phyloP scores from a whole-genome alignment of 2,797 vertebrate species.

The Tragopan temminckii region DNA sequence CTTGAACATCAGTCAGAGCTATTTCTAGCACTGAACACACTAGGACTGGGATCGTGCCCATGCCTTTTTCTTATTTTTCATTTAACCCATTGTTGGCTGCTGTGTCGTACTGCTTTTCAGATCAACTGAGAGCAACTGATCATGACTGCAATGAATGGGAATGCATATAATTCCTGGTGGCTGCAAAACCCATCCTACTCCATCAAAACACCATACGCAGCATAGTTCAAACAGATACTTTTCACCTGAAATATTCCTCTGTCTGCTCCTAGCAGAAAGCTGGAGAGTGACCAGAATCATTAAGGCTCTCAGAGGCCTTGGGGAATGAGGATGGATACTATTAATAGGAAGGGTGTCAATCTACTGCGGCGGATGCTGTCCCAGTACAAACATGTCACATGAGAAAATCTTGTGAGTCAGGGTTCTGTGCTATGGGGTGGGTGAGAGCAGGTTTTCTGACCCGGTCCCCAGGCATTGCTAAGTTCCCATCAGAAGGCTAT shows the following conservation, averaged over 20 bases:
- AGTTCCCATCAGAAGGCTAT: background rate
- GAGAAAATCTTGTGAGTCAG: accelerated
- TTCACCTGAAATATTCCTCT: background rate
- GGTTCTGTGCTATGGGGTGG: background rate
- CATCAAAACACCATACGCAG: background rate
- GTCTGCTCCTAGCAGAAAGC: background rate
- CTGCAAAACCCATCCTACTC: background rate
- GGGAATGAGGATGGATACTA: background rate
- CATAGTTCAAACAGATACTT: background rate
- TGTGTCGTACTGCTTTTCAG: slow-evolving; percentile 12
- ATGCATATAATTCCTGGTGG: slow-evolving; percentile 11
- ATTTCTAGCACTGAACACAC: background rate
- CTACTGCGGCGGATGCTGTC: background rate
- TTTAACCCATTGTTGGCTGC: slow-evolving; percentile 34
- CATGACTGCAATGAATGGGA: background rate
- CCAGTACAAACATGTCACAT: accelerated
- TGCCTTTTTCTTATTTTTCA: slow-evolving; percentile 41
- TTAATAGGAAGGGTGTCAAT: background rate
- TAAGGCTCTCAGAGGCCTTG: background rate
- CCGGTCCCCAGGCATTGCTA: background rate
- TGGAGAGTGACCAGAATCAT: background rate
- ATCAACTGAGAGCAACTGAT: background rate
- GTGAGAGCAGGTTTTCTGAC: background rate
- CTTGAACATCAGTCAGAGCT: slow-evolving; percentile 11
- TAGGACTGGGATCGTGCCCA: background rate